A percentile compares a stretch with the other conserved stretches of the same genome.
Conservation (phyloP, 2,113 vertebrate species). For the Hippopotamus amphibius region DNA sequence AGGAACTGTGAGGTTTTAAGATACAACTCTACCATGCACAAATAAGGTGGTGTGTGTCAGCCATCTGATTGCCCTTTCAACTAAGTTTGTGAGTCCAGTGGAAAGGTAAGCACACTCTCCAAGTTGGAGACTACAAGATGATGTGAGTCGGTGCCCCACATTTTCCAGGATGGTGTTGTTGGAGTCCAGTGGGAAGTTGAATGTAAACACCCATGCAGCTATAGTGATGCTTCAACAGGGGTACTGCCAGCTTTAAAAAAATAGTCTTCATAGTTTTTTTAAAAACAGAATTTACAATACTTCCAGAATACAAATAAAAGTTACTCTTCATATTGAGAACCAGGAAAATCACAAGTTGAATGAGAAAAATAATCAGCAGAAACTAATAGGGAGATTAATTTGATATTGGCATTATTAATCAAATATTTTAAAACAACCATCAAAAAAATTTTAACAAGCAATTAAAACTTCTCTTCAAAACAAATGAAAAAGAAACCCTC, state of each 20-base stretch:
- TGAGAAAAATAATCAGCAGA: background rate
- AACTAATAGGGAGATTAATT: background rate
- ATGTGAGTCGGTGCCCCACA: background rate
- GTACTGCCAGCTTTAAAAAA: background rate
- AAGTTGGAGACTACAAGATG: background rate
- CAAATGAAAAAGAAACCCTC: background rate
- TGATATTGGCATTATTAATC: background rate
- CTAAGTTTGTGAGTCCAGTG: background rate
- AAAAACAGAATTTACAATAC: background rate
- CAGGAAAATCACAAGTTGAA: background rate
- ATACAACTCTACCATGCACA: background rate
- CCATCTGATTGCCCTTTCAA: background rate
- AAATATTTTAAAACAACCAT: background rate
- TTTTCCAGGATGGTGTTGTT: background rate
- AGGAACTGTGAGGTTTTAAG: background rate
- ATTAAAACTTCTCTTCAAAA: background rate
- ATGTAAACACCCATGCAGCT: background rate
- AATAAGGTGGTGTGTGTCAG: background rate
- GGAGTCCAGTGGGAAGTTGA: background rate
- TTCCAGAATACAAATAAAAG: background rate
- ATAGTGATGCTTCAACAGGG: background rate
- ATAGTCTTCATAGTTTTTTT: background rate
- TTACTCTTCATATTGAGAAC: background rate
- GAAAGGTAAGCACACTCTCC: background rate
- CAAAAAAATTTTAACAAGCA: background rate